These are phyloP conservation scores for Alsophila aescularia DNA, from an alignment of 2,888 invertebrate genomes.

Conservation along the genomic window DNA sequence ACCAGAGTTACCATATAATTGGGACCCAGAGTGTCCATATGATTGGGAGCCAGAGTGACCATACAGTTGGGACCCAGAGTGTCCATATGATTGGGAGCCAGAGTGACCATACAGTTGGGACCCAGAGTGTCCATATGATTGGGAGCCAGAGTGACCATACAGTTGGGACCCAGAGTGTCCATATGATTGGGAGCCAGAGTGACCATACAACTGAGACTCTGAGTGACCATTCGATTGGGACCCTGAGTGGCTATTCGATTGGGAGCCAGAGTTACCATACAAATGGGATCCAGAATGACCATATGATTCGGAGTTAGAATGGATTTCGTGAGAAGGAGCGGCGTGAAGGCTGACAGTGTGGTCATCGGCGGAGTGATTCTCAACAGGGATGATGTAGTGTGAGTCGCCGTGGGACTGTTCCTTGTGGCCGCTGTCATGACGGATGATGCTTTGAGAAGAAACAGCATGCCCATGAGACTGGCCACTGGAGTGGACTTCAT, in stretches of 20 bases:
- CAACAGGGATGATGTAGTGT: constrained; percentile 28
- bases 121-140: too few species aligned
- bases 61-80: too few species aligned
- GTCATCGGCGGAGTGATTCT: constrained; percentile 25
- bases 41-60: too few species aligned
- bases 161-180: constrained; percentile 38
- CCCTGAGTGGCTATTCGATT: constrained; percentile 28
- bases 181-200: constrained; percentile 30
- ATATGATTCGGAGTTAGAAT: background rate
- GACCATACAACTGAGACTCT: constrained; percentile 23
- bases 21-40: background rate
- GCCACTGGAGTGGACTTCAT: constrained; percentile 28
- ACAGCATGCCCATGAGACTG: constrained; percentile 48
- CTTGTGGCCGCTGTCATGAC: constrained; percentile 35
- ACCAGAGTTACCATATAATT: constrained; percentile 31
- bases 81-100: constrained; percentile 28
- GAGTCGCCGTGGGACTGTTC: constrained; percentile 24
- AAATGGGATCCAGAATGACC: constrained; percentile 11
- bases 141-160: too few species aligned
- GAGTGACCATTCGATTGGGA: too few species aligned
- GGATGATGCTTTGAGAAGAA: constrained; percentile 55
- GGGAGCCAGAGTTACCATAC: constrained; percentile 29
- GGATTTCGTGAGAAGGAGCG: constrained; percentile 24
- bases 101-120: constrained; percentile 31
- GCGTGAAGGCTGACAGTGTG: constrained; percentile 33